Conservation (phyloP, 2,888 invertebrate species). For the Ochropleura plecta region DNA sequence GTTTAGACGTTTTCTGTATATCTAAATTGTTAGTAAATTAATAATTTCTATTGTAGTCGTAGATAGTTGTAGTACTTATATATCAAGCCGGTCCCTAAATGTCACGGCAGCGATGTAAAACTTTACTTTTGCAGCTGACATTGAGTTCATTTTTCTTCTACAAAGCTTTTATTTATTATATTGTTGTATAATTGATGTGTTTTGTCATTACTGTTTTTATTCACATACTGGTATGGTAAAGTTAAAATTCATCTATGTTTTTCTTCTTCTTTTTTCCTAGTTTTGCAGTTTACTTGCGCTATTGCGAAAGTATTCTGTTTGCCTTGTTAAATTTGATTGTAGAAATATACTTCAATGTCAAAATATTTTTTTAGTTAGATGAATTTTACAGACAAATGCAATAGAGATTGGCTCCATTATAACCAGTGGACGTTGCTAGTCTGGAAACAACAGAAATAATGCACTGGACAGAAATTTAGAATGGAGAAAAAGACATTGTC, state of each 20-base stretch:
- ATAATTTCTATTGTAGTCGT: slow-evolving; percentile 34
- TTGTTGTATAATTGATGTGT: slow-evolving; percentile 4
- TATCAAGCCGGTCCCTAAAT: slow-evolving; percentile 4
- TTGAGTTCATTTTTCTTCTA: slow-evolving; percentile 25
- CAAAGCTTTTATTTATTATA: slow-evolving; percentile 14
- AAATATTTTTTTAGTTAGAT: neutral
- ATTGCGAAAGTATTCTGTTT: slow-evolving; percentile 30
- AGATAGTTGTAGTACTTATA: slow-evolving; percentile 39
- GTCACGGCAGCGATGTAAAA: slow-evolving; percentile 12
- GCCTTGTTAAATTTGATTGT: slow-evolving; percentile 16
- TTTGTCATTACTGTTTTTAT: slow-evolving; percentile 18
- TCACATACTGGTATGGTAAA: slow-evolving; percentile 14
- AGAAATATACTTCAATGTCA: slow-evolving; percentile 6
- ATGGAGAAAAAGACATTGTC: neutral
- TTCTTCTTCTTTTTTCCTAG: slow-evolving; percentile 6
- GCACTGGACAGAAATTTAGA: neutral
- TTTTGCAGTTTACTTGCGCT: slow-evolving; percentile 24
- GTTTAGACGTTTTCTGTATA: slow-evolving; percentile 30
- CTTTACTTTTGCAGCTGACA: slow-evolving; percentile 22
- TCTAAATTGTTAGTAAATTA: slow-evolving; percentile 26
- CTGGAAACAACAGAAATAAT: neutral
- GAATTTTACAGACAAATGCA: neutral
- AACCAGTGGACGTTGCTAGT: neutral
- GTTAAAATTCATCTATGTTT: slow-evolving; percentile 8
- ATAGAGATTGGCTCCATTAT: slow-evolving; percentile 24